Evolutionary conservation across 2,888 invertebrate genomes (phyloP), one percentile per base, ranked within the genome.

Genomic region (Osmoderma eremita): DNA sequence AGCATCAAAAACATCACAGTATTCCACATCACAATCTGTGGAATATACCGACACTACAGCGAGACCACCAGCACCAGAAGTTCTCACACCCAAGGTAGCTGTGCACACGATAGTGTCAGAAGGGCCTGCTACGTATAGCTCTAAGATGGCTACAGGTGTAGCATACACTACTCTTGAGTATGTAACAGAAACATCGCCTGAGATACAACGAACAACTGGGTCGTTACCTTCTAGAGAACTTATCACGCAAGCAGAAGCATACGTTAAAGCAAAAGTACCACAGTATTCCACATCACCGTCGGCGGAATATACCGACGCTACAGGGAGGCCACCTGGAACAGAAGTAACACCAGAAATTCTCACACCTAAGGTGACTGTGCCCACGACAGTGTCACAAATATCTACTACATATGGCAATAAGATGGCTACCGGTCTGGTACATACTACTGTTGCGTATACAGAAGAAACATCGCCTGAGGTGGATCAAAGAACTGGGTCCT

Each of bases 81-180:
- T 13, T 45, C 15, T 8, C 24, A 24, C 24, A 24, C 3, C 24
- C 1, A 10, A 30, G 30, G 6, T 30, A 30, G 10, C 30, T 30
- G 30, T 30, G 6, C 30, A 6, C 30, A 5, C 30, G 1, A 5
- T 30, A 6, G 30, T 10, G 6, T 30, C 30, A 1, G 30, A 30
- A 5, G 10, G 6, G 10, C 30, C 30, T 30, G 10, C 30, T 4
- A 30, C 30, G 10, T 10, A 6, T 3, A 1, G 10, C 8, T 6
- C 2, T 6, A 30, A 30, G 6, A 6, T 3, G 6, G 6, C 30
- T 8, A 30, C 48, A 50, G 1, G 13, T 24, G 63, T 12, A 49
- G 17, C 15, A 30, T 48, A 50, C 48, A 63, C 50, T 20, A 30
- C 30, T 20, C 2, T n/a, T 48, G 18, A 61, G 10, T 15, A 45